Conservation (phyloP, 2,113 vertebrate genomes). For the Neolamprologus caudopunctatus region DNA sequence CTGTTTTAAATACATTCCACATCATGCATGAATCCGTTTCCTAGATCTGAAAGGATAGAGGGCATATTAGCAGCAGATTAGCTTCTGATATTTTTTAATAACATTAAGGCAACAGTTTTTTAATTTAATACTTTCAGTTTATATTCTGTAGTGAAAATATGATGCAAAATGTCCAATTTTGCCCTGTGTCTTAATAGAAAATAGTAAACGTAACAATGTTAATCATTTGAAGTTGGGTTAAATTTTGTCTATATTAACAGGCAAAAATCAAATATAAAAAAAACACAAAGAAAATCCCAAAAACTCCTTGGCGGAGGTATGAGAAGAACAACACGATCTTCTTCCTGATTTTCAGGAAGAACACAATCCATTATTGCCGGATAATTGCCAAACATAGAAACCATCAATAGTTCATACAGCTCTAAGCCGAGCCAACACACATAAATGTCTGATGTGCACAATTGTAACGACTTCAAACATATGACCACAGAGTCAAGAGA, state of each 20-base stretch:
- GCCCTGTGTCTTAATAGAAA: neutral
- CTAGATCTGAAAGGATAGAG: neutral
- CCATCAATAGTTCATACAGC: neutral
- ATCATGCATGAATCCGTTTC: neutral
- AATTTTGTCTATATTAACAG: neutral
- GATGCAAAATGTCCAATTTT: neutral
- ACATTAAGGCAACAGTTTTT: neutral
- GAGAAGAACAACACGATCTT: neutral
- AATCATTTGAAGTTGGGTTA: neutral
- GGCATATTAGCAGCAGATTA: neutral
- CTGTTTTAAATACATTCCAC: neutral
- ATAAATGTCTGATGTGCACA: neutral
- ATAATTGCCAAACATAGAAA: conserved; percentile 8
- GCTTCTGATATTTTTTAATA: neutral
- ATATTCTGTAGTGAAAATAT: neutral
- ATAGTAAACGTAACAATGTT: neutral
- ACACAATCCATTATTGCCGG: neutral
- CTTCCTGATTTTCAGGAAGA: conserved; percentile 20
- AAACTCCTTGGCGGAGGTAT: neutral
- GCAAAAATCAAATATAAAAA: neutral
- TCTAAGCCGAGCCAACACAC: neutral
- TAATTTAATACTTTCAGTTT: neutral
- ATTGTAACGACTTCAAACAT: neutral
- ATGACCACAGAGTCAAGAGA: neutral
- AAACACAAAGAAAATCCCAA: neutral